Percentiles rank a stretch among this genome's conserved stretches.
Evolutionary conservation across 2,113 vertebrate species (phyloP).

Genomic region (Mustela lutreola): DNA sequence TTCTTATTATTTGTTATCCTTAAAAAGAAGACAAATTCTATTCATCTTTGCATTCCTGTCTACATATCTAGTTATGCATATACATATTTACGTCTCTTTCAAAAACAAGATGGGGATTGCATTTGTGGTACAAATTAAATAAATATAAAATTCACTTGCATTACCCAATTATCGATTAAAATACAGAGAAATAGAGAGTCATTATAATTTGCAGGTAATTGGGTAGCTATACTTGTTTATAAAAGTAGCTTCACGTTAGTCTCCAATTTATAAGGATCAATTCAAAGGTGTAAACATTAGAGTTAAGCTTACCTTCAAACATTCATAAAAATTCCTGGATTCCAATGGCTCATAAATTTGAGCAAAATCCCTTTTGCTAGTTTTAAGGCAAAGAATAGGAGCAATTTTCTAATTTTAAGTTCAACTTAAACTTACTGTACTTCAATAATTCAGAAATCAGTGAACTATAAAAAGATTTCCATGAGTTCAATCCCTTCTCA

Average conservation of each 20-base stretch:
- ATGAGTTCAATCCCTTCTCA: neutral
- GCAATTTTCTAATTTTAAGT: constrained; percentile 56
- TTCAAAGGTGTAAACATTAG: constrained; percentile 22
- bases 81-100: neutral
- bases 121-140: neutral
- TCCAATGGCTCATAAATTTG: constrained; percentile 45
- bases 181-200: neutral
- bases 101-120: neutral
- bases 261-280: neutral
- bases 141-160: neutral
- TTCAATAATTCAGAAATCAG: constrained; percentile 68
- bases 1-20: neutral
- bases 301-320: neutral
- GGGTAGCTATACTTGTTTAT: neutral
- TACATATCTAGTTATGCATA: neutral
- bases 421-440: constrained; percentile 52
- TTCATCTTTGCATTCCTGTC: neutral
- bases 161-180: neutral
- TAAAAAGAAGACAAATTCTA: neutral
- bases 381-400: constrained; percentile 44
- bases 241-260: neutral
- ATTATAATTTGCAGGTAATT: neutral
- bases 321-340: constrained; percentile 44
- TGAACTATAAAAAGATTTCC: constrained; percentile 65
- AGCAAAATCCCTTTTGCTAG: constrained; percentile 50